Conservation (phyloP, 2,797 vertebrate species). For the Mus caroli region DNA sequence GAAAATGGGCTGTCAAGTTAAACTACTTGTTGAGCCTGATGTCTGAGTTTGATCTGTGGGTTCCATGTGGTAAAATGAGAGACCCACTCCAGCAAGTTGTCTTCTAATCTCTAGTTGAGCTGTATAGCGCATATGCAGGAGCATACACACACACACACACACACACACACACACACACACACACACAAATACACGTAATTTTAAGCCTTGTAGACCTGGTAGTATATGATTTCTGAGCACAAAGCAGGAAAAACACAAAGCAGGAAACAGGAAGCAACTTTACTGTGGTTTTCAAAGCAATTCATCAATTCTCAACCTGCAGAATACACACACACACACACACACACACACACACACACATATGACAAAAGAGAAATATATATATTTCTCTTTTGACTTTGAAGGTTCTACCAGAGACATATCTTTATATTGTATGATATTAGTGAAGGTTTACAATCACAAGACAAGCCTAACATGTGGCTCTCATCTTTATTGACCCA, state of each 20-base stretch:
- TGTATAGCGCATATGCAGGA: not conserved
- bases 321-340: not conserved
- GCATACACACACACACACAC: not conserved
- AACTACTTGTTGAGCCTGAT: not conserved
- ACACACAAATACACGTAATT: not conserved
- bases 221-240: not conserved
- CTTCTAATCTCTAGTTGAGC: not conserved
- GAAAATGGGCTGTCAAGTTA: not conserved
- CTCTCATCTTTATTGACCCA: accelerated
- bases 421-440: not conserved
- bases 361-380: no score
- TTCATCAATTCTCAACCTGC: not conserved
- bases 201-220: not conserved
- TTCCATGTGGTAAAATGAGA: not conserved
- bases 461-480: not conserved
- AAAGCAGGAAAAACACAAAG: not conserved
- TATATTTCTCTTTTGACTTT: not conserved
- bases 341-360: no score
- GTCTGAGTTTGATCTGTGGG: not conserved
- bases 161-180: not conserved
- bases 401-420: not conserved
- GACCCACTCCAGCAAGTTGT: not conserved
- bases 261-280: not conserved
- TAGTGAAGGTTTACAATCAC: not conserved
- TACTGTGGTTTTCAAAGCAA: not conserved